Evolutionary conservation across 2,888 invertebrate genomes (phyloP).

Genomic region (Onthophagus sagittarius): DNA sequence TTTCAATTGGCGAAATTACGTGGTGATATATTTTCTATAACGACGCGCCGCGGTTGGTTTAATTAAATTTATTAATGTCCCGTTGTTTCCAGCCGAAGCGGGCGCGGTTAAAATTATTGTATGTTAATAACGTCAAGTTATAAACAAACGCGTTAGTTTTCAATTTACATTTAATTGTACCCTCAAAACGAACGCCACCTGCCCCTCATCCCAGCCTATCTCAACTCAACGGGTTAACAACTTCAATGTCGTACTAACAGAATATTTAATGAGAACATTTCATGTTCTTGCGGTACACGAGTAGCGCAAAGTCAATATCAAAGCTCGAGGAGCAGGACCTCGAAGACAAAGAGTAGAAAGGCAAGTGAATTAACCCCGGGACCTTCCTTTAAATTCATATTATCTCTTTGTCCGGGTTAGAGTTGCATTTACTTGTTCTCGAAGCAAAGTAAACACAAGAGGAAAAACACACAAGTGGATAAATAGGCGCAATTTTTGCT

Average conservation of each 20-base stretch:
- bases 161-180: not conserved
- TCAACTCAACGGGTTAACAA: not conserved
- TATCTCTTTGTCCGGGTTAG: not conserved
- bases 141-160: not conserved
- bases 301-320: not conserved
- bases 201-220: not conserved
- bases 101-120: not conserved
- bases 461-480: not conserved
- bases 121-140: not conserved
- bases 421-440: not conserved
- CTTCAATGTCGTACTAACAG: not conserved
- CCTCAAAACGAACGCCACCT: not conserved
- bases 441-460: not conserved
- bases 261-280: not conserved
- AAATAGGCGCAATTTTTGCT: not conserved
- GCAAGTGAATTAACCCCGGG: not conserved
- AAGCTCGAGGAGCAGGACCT: not conserved
- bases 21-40: not conserved
- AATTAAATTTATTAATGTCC: not conserved
- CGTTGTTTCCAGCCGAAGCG: not conserved
- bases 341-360: not conserved
- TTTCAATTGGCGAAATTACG: not conserved
- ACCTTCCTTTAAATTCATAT: not conserved
- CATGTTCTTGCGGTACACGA: not conserved
- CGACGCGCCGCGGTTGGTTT: not conserved